phyloP scores from a whole-genome alignment of 2,113 vertebrate species.

The Speoplatyrhinus poulsoni region DNA sequence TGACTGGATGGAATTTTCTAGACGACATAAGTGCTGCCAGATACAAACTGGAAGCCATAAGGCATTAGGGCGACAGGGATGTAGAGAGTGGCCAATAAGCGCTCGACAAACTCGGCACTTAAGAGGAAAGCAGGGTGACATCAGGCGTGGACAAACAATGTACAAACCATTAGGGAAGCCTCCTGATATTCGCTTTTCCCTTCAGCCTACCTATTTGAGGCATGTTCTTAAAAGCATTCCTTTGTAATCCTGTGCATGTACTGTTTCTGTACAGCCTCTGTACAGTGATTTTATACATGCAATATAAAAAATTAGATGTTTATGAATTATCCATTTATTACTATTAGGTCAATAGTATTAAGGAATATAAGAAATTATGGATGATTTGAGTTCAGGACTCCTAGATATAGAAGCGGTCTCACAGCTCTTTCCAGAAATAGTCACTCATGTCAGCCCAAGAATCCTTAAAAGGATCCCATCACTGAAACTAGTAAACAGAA shows the following conservation, averaged over 20 bases:
- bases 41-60: slow-evolving; percentile 24
- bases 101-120: slow-evolving; percentile 28
- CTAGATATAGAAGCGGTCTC: too few species aligned
- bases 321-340: background rate
- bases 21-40: slow-evolving; percentile 11
- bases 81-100: slow-evolving; percentile 19
- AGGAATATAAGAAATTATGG: too few species aligned
- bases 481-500: background rate
- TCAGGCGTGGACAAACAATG: slow-evolving; percentile 13
- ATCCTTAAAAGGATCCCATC: background rate
- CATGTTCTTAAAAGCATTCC: too few species aligned
- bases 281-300: background rate
- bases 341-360: background rate
- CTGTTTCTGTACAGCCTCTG: background rate
- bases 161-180: background rate
- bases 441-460: background rate
- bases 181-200: background rate
- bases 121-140: slow-evolving; percentile 11
- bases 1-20: slow-evolving; percentile 39
- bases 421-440: background rate
- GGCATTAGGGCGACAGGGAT: slow-evolving; percentile 35
- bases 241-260: background rate
- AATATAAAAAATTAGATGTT: background rate
- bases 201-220: background rate
- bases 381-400: too few species aligned